Percentiles rank a stretch among this genome's conserved stretches.
These are phyloP conservation scores for Chesias legatella DNA, from an alignment of 2,888 invertebrate species.

Conservation along the genomic window DNA sequence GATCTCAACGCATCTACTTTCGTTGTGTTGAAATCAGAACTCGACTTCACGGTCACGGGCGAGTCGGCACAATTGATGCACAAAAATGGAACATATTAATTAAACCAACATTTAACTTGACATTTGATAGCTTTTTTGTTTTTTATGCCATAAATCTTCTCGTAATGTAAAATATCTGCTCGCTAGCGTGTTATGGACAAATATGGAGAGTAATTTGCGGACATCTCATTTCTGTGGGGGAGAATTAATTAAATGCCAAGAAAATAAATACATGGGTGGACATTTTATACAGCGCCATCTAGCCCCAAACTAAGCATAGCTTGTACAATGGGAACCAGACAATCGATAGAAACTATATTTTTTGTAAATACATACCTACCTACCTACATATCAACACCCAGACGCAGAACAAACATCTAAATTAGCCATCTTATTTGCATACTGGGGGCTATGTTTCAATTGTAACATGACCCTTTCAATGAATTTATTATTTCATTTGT, in stretches of 20 bases:
- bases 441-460: too few species aligned
- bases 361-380: too few species aligned
- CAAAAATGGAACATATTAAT: conserved; percentile 15
- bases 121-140: conserved; percentile 11
- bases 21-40: background rate
- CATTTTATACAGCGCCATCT: too few species aligned
- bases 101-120: conserved; percentile 10
- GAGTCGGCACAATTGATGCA: conserved; percentile 10
- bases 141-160: conserved; percentile 7
- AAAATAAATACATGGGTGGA: too few species aligned
- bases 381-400: too few species aligned
- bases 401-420: background rate
- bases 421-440: too few species aligned
- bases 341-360: too few species aligned
- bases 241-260: too few species aligned
- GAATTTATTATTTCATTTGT: too few species aligned
- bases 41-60: conserved; percentile 6
- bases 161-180: background rate
- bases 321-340: too few species aligned
- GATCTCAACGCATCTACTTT: conserved; percentile 1
- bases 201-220: background rate
- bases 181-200: background rate
- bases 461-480: too few species aligned
- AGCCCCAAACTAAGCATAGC: too few species aligned
- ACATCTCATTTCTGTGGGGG: background rate